Conservation (phyloP, 2,113 vertebrate species). For the Aplodontia rufa region DNA sequence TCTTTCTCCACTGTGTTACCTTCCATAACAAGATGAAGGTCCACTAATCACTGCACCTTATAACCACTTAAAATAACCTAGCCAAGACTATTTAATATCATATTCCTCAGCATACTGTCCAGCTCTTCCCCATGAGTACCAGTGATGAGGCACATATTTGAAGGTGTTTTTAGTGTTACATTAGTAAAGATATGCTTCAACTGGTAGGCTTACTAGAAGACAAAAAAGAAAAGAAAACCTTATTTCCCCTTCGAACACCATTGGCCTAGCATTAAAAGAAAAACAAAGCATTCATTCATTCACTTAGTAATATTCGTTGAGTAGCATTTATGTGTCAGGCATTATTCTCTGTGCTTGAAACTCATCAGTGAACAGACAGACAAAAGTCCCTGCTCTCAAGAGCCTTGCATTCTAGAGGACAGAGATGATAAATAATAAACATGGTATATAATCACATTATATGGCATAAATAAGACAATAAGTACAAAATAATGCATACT, state of each 20-base stretch:
- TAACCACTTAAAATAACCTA: not conserved
- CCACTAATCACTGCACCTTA: not conserved
- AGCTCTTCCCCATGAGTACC: not conserved
- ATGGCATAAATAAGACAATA: not conserved
- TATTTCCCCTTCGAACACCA: not conserved
- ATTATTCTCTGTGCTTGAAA: slow-evolving; percentile 14
- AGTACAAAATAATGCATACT: slow-evolving; percentile 27
- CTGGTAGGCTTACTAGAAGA: not conserved
- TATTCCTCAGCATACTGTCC: not conserved
- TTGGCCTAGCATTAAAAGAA: not conserved
- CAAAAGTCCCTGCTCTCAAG: not conserved
- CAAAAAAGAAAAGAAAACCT: not conserved
- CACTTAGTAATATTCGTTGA: not conserved
- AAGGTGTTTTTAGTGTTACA: not conserved
- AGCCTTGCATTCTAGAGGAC: not conserved
- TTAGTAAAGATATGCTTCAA: not conserved
- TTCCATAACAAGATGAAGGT: not conserved
- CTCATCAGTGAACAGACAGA: not conserved
- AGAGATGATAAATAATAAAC: not conserved
- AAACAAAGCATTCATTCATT: not conserved
- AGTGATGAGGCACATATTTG: not conserved
- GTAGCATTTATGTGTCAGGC: not conserved
- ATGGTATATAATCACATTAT: not conserved
- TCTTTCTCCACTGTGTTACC: not conserved
- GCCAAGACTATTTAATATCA: not conserved